Evolutionary conservation across 1,140 invertebrate species (phyloP).

Genomic region (Dreissena rostriformis): DNA sequence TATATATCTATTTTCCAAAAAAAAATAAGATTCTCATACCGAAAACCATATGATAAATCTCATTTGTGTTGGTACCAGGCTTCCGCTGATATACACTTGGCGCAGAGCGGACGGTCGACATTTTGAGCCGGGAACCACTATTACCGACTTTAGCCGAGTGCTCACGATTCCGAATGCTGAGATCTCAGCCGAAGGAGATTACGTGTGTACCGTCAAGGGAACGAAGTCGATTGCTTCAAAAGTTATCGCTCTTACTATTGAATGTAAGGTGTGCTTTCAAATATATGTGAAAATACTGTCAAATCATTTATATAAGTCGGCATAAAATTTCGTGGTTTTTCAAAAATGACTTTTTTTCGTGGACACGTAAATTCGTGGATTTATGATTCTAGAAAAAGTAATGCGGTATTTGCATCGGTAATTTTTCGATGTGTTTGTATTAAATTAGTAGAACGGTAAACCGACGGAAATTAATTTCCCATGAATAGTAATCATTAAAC

Average conservation of each 20-base stretch:
- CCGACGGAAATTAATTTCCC: too few species aligned
- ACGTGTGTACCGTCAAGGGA: conserved; percentile 28
- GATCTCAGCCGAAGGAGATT: conserved; percentile 32
- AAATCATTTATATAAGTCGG: too few species aligned
- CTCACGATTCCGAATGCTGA: conserved; percentile 25
- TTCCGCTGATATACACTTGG: conserved; percentile 39
- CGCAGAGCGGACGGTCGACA: conserved; percentile 22
- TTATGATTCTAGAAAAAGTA: background rate
- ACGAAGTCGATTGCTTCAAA: conserved; percentile 2
- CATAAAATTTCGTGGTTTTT: background rate
- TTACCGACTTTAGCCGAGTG: conserved; percentile 33
- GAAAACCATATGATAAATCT: background rate
- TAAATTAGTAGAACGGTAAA: too few species aligned
- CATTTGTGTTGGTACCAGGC: background rate
- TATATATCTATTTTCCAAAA: background rate
- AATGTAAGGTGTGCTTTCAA: conserved; percentile 22
- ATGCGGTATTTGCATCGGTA: too few species aligned
- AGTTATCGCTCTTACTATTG: conserved; percentile 26
- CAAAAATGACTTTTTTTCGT: background rate
- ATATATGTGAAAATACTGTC: background rate
- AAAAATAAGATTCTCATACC: background rate
- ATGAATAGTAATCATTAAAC: too few species aligned
- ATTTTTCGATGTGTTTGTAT: too few species aligned
- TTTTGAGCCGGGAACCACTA: conserved; percentile 21
- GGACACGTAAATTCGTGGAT: background rate